Percentiles rank a stretch among this genome's conserved stretches.
These are phyloP conservation scores for Drosophila tristis DNA, from an alignment of 1,140 invertebrate species.

Conservation along the genomic window DNA sequence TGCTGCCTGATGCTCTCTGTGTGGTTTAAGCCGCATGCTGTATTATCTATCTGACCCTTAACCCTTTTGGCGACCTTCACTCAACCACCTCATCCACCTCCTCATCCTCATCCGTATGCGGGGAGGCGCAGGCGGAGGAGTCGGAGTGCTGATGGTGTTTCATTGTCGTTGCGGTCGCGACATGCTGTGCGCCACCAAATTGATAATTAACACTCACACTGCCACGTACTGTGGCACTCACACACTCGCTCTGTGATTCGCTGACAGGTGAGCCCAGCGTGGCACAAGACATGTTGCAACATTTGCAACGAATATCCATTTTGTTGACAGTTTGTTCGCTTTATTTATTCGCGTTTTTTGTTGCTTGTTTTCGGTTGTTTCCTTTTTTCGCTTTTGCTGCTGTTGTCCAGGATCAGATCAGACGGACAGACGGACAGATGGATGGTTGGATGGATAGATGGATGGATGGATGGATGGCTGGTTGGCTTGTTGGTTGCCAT, in stretches of 20 bases:
- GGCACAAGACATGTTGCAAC: constrained; percentile 41
- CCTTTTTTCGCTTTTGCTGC: not conserved
- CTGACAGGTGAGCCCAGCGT: constrained; percentile 55
- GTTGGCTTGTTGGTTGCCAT: constrained; percentile 49
- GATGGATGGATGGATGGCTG: not conserved
- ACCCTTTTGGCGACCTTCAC: constrained; percentile 1
- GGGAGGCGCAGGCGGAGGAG: not conserved
- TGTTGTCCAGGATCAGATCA: constrained; percentile 8
- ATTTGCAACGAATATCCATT: constrained; percentile 69
- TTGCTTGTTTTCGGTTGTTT: not conserved
- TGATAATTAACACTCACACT: constrained; percentile 74
- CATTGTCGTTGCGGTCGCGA: constrained; percentile 78
- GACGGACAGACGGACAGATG: constrained; percentile 3
- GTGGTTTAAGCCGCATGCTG: constrained; percentile 26
- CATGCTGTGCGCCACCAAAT: constrained; percentile 74
- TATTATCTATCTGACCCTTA: constrained; percentile 6
- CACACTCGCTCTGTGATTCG: constrained; percentile 7
- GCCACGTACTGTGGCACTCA: constrained; percentile 2
- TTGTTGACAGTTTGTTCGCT: constrained; percentile 70
- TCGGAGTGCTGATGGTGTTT: constrained; percentile 63
- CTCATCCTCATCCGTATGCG: too few relatives aligned
- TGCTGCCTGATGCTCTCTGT: not conserved
- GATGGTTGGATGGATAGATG: too few relatives aligned
- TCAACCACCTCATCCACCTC: not conserved
- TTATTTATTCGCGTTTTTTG: constrained; percentile 27